Evolutionary conservation across 2,888 invertebrate species (phyloP).

Genomic region (Eristalis intricaria): DNA sequence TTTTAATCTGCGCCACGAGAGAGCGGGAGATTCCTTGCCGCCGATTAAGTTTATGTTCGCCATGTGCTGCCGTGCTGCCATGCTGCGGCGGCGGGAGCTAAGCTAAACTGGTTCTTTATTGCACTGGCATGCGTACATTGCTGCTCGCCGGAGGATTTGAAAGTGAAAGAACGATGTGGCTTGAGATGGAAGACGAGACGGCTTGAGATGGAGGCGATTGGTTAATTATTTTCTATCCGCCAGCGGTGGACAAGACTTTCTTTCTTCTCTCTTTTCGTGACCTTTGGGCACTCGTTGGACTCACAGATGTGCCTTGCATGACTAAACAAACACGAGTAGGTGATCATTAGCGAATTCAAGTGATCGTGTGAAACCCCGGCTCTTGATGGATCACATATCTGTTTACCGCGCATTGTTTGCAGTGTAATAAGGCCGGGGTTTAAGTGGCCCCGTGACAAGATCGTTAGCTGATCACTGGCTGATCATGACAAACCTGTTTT

Average conservation of each 20-base stretch:
- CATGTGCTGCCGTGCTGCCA: neutral
- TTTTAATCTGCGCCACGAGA: conserved; percentile 29
- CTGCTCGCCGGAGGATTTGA: conserved; percentile 3
- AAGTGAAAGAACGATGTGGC: conserved; percentile 14
- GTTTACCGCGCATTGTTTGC: neutral
- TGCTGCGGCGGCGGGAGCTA: neutral
- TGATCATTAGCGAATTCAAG: conserved; percentile 39
- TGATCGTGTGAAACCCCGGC: conserved; percentile 34
- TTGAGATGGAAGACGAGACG: conserved; percentile 15
- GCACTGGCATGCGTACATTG: neutral
- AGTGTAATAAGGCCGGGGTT: neutral
- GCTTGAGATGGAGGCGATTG: neutral
- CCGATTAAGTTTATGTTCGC: neutral
- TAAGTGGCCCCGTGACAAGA: neutral
- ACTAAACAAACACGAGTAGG: neutral
- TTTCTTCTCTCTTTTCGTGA: neutral
- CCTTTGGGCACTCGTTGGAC: neutral
- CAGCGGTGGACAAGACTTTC: neutral
- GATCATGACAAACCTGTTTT: neutral
- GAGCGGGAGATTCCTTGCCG: conserved; percentile 11
- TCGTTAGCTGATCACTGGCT: neutral
- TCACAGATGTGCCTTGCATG: neutral
- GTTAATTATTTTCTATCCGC: neutral
- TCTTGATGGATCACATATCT: neutral
- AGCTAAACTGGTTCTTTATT: conserved; percentile 6